Evolutionary conservation across 2,888 invertebrate species (phyloP), one percentile per base, ranked within the genome.

Genomic region (Exocentrus adspersus): DNA sequence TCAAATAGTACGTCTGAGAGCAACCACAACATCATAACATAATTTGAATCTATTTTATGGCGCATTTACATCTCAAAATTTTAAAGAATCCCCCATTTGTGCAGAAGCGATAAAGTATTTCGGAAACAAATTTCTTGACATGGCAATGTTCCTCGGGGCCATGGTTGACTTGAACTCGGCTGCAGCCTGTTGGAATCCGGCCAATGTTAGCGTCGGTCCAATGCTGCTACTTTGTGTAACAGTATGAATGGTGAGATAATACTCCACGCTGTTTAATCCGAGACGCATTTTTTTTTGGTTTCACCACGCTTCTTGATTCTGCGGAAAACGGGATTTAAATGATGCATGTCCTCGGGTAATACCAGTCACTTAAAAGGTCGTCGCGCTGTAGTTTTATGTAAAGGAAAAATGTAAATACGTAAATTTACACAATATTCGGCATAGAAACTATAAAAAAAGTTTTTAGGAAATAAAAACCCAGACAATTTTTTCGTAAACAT

Each of bases 101-200:
- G 65, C 62, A 66, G 67, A 67, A 67, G 64, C 67, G 67, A 69
- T 74, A 72, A 72, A 74, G 69, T 71, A 71, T 72, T 71, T 42
- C 30, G 52, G 54, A 66, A 64, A 64, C 61, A 60, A 61, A 66
- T 61, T 64, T 57, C 64, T 68, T 32, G 50, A 56, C 48, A 64
- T 54, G 60, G 50, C 43, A 62, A 50, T 56, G 42, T 46, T 56
- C 50, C 63, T 12, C 32, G 32, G 68, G 71, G 70, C 65, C 70
- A 69, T 52, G 68, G 69, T 65, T 68, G 65, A 60, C 58, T 65
- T 72, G 71, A 74, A 72, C 65, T 69, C 67, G 73, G 69, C 72
- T 62, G 77, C 76, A 77, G 78, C 79, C 77, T 76, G 78, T 78
- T 79, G 79, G 79, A 79, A 73, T 78, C 75, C 73, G 73, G 79